Percentiles rank a stretch among this genome's conserved stretches.
Evolutionary conservation across 1,140 invertebrate species (phyloP).

Genomic region (Drosophila tristis): DNA sequence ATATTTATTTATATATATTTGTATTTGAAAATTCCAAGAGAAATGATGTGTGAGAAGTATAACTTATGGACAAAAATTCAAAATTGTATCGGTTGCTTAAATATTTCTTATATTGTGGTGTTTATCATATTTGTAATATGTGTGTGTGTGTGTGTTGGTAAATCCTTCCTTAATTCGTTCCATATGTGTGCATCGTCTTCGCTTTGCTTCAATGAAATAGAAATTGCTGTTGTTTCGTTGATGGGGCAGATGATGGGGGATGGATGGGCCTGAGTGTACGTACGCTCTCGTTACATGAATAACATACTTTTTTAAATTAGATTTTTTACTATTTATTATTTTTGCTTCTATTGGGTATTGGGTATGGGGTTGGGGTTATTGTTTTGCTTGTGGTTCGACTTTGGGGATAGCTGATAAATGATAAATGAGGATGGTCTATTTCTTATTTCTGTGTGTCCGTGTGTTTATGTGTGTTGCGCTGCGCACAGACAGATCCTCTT

Average conservation of each 20-base stretch:
- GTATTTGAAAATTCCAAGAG: constrained; percentile 67
- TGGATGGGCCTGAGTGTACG: constrained; percentile 21
- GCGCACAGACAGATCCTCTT: constrained; percentile 79
- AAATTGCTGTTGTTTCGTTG: constrained; percentile 25
- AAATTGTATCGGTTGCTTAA: constrained; percentile 57
- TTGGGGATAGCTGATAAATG: constrained; percentile 7
- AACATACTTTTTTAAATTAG: constrained; percentile 53
- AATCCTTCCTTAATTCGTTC: constrained; percentile 26
- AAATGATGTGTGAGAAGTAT: constrained; percentile 59
- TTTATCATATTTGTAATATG: constrained; percentile 69
- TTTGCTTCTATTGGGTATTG: constrained; percentile 57
- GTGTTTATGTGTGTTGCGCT: constrained; percentile 57
- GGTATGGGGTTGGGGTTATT: constrained; percentile 1
- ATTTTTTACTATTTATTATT: constrained; percentile 57
- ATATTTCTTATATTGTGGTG: constrained; percentile 56
- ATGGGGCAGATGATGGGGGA: constrained; percentile 3
- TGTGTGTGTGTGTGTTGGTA: constrained; percentile 27
- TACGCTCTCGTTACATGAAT: constrained; percentile 55
- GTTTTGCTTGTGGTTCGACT: constrained; percentile 32
- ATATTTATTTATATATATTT: constrained; percentile 26
- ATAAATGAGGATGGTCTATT: constrained; percentile 17
- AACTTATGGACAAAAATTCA: constrained; percentile 74
- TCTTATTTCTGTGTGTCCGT: constrained; percentile 31
- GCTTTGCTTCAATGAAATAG: constrained; percentile 42
- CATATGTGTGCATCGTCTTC: neutral